A percentile compares a stretch with the other conserved stretches of the same genome.
Conservation (phyloP, 2,888 invertebrate genomes). For the Octonoba sinensis region DNA sequence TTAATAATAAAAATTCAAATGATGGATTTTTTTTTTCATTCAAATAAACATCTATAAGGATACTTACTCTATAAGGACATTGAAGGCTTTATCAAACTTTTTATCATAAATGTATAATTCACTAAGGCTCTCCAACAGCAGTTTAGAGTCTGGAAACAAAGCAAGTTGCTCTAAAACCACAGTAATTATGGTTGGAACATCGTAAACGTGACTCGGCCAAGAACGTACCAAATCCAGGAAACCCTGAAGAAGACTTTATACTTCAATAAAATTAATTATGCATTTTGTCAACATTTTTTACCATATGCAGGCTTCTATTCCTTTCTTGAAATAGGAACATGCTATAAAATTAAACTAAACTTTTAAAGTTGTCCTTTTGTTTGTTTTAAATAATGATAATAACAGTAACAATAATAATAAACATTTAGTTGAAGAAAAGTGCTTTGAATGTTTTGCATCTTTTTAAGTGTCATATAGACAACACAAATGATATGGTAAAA, state of each 20-base stretch:
- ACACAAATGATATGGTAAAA: no score
- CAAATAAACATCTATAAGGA: no score
- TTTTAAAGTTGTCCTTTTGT: not conserved
- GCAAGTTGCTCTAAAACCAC: conserved; percentile 84
- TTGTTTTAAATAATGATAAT: not conserved
- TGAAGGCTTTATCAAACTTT: conserved; percentile 91
- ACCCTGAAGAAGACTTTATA: conserved; percentile 72
- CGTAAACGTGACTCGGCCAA: conserved; percentile 86
- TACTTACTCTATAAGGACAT: conserved; percentile 86
- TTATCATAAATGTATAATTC: conserved; percentile 88
- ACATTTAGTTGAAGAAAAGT: not conserved
- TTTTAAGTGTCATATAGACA: not conserved
- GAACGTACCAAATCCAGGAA: conserved; percentile 86
- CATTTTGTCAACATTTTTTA: not conserved
- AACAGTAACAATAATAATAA: conserved; percentile 1
- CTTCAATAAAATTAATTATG: not conserved
- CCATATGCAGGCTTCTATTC: not conserved
- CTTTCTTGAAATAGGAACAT: not conserved
- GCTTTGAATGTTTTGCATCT: not conserved
- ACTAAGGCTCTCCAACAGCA: conserved; percentile 87
- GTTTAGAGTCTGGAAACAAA: conserved; percentile 77
- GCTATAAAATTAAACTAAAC: not conserved
- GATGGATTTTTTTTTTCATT: no score
- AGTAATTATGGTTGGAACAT: conserved; percentile 85
- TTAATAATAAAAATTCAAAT: no score